These are phyloP conservation scores for Artemia franciscana DNA, from an alignment of 1,140 invertebrate species.

Conservation along the genomic window DNA sequence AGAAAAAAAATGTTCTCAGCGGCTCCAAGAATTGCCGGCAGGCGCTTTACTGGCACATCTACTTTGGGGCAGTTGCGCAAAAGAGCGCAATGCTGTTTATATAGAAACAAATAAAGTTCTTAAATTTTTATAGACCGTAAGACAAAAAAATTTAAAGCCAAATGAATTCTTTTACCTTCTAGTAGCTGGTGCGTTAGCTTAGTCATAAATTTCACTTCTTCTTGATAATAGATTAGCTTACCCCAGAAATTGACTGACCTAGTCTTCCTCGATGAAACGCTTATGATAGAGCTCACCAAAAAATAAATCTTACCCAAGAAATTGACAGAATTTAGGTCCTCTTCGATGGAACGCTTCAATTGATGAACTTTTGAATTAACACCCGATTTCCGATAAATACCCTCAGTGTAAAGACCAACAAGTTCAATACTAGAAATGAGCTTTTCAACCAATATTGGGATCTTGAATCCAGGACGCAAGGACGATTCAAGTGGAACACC, in stretches of 20 bases:
- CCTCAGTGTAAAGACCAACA: slow-evolving; percentile 71
- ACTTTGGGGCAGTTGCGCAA: no score
- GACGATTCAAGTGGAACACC: slow-evolving; percentile 26
- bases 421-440: slow-evolving; percentile 75
- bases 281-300: not conserved
- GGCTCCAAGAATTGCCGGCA: no score
- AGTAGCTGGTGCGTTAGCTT: no score
- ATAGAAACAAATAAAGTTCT: no score
- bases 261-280: not conserved
- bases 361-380: slow-evolving; percentile 27
- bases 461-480: slow-evolving; percentile 20
- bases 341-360: slow-evolving; percentile 20
- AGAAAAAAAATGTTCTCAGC: no score
- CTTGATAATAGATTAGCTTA: no score
- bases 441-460: slow-evolving; percentile 62
- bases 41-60: no score
- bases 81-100: no score
- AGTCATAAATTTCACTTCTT: no score
- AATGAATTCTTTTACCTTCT: no score
- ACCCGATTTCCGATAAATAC: slow-evolving; percentile 78
- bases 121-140: no score
- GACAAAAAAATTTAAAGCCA: no score
- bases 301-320: not conserved
- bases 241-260: not conserved
- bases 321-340: slow-evolving; percentile 6